Evolutionary conservation across 1,140 invertebrate species (phyloP), one percentile per base, ranked within the genome.

Genomic region (Orchesella cincta): DNA sequence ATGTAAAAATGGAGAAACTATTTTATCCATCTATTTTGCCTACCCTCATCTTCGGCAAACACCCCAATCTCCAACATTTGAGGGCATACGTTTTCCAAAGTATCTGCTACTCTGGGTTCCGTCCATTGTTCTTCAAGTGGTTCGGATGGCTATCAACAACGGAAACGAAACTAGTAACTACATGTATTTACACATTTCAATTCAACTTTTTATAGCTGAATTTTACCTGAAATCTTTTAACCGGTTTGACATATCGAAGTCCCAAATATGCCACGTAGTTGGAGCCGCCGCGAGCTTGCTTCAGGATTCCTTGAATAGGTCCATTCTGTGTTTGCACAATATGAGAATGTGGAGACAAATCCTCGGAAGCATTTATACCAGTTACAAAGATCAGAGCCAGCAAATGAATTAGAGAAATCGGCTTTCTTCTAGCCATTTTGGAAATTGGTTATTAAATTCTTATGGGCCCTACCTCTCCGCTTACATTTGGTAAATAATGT

Each of bases 151-250:
- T 57, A 57, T 8, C n/a, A 14, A 57, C 14, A 46, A 46, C 18
- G 5, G 18, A 46, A 46, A 46, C 39, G 18, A 46, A 46, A 46
- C 18, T 46, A 46, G n/a, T 18, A 46, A 46, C 5, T 46, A 46
- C 18, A 8, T 46, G 39, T 5, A 8, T 5, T 18, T 8, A 46
- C 5, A 8, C 39, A 46, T 46, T 46, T 5, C 18, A 46, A 46
- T 46, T 5, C 39, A 46, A 46, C 5, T 46, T 8, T 46, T 5
- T 46, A 46, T n/a, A n/a, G n/a, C n/a, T n/a, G n/a, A n/a, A n/a
- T n/a, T 46, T n/a, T 57, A 57, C 54, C 54, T 57, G 12, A 26
- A 57, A 57, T 57, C 54, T 57, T 57, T 57, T 57, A 12, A 23
- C 12, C n/a, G 54, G 8, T n/a, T 57, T 23, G 8, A 23, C 54